Evolutionary conservation across 2,797 vertebrate species (phyloP).

Genomic region (Malurus leucopterus): DNA sequence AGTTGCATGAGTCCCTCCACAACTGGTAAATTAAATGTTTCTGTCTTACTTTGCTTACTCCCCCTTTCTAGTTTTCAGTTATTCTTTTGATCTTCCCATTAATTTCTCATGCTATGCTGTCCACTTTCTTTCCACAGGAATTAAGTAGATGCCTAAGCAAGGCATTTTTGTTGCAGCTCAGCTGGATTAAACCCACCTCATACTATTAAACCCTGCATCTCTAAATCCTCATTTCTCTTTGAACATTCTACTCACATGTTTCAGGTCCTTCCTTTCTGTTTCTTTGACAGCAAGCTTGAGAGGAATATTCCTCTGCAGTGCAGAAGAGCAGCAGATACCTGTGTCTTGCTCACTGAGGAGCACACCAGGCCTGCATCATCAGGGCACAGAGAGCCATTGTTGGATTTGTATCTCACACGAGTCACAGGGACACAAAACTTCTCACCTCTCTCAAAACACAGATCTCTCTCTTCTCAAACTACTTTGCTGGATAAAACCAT

Average conservation of each 20-base stretch:
- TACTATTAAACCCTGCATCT: neutral
- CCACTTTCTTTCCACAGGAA: neutral
- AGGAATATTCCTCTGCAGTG: neutral
- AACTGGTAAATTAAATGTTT: neutral
- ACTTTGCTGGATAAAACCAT: neutral
- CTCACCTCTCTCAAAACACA: neutral
- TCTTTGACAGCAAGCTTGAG: neutral
- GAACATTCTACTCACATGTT: neutral
- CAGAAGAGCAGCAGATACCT: neutral
- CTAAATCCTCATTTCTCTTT: neutral
- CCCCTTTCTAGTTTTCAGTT: neutral
- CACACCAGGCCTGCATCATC: neutral
- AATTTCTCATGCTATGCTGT: neutral
- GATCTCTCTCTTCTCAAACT: neutral
- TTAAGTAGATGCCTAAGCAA: neutral
- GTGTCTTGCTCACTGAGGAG: neutral
- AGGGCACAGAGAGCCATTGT: accelerated
- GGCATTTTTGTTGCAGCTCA: neutral
- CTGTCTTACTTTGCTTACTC: neutral
- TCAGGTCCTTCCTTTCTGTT: neutral
- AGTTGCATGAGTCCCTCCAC: neutral
- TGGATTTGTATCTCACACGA: accelerated
- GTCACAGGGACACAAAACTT: neutral
- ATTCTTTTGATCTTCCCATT: neutral
- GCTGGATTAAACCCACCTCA: neutral